Evolutionary conservation across 1,140 invertebrate genomes (phyloP), one percentile per base, ranked within the genome.

Genomic region (Drosophila jambulina): DNA sequence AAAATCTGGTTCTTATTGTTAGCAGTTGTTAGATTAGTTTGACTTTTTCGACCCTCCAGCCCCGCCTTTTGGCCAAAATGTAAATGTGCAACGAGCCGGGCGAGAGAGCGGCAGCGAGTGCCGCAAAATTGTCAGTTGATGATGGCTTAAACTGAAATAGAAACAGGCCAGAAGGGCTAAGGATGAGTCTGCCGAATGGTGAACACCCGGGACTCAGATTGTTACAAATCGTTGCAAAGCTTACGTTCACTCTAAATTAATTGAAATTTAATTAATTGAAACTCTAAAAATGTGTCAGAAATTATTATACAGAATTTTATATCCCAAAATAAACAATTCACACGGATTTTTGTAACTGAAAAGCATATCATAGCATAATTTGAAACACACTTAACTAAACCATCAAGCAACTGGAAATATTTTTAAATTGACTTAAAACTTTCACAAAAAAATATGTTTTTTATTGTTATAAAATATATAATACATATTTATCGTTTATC

Each of bases 21-120:
- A 78, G 84, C 69, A 84, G 84, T 88, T 88, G 84, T 88, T 88
- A 88, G 84, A 88, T 88, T 88, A 90, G 84, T 90, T 88, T 88
- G 84, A 88, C 84, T 88, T 80, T 84, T 87, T 83, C 79, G 74
- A 75, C 64, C 46, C 81, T 51, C 72, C 36, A 29, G 25, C 38
- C 38, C 23, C 21, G 34, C 34, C 56, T 56, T 53, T 46, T 42
- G 63, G 72, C 68, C 80, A 80, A 88, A 86, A 88, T 83, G 80
- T 83, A 88, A 87, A 88, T 87, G 83, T 78, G 80, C 80, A 72
- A 45, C 78, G 75, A 78, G 49, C 49, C 53, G 36, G 54, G 40
- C 32, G 45, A 38, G 32, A 38, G 29, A 56, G 32, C 29, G 48
- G 49, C 42, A 38, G 27, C 27, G 49, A 42, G 64, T 49, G 58